A percentile compares a stretch with the other conserved stretches of the same genome.
Conservation (phyloP, 2,888 invertebrate species). For the Pristionchus mayeri region DNA sequence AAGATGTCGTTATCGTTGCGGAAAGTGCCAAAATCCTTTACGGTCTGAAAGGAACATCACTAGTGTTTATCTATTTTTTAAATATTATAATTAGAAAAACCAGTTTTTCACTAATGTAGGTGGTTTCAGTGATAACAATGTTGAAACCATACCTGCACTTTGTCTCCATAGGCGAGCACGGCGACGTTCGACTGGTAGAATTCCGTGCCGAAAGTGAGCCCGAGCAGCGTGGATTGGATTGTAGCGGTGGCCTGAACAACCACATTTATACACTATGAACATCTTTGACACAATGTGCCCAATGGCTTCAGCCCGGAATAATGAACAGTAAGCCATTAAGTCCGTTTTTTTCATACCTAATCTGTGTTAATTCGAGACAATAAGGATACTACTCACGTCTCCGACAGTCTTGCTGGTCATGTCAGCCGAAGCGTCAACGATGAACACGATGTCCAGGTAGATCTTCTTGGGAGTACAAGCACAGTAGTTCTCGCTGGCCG, state of each 20-base stretch:
- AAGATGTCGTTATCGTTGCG: background rate
- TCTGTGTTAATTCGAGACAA: background rate
- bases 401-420: constrained; percentile 24
- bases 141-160: constrained; percentile 14
- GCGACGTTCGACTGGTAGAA: constrained; percentile 10
- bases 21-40: constrained; percentile 9
- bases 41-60: background rate
- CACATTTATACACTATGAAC: background rate
- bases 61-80: too few species aligned
- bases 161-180: background rate
- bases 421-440: constrained; percentile 3
- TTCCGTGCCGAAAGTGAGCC: background rate
- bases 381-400: constrained; percentile 5
- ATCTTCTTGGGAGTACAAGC: background rate
- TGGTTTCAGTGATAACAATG: too few species aligned
- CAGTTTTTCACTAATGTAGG: too few species aligned
- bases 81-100: background rate
- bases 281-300: background rate
- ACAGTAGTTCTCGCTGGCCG: background rate
- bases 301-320: too few species aligned
- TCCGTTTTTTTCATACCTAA: background rate
- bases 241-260: constrained; percentile 15
- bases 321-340: too few species aligned
- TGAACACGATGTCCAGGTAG: constrained; percentile 41
- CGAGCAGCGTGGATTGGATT: background rate